Conservation (phyloP, 2,888 invertebrate species). For the Idaea aversata region DNA sequence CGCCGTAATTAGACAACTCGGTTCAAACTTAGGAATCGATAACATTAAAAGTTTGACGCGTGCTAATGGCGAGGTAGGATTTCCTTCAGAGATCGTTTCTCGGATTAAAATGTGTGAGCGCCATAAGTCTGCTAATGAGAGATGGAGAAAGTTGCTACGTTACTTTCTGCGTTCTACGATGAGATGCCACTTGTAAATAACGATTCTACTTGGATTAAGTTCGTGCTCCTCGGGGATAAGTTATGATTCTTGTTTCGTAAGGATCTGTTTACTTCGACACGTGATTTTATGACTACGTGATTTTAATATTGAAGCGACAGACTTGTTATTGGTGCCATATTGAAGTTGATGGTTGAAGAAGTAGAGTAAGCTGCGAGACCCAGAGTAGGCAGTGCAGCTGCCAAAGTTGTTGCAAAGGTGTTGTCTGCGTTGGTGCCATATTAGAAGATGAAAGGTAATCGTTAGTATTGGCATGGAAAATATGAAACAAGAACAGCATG, state of each 20-base stretch:
- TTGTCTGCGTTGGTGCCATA: background rate
- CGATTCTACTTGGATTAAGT: background rate
- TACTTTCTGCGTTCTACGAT: background rate
- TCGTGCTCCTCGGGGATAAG: background rate
- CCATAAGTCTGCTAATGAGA: slow-evolving; percentile 14
- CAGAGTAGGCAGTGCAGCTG: too few species aligned
- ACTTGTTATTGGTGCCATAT: background rate
- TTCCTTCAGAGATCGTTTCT: slow-evolving; percentile 13
- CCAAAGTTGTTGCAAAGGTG: too few species aligned
- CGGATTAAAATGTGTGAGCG: slow-evolving; percentile 19
- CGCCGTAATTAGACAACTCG: slow-evolving; percentile 47
- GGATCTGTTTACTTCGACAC: background rate
- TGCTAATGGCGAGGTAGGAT: slow-evolving; percentile 30
- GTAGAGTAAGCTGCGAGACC: too few species aligned
- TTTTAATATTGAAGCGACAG: background rate
- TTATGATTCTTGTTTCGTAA: background rate
- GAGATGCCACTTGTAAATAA: slow-evolving; percentile 1
- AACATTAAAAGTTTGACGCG: slow-evolving; percentile 49
- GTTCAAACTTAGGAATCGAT: slow-evolving; percentile 52
- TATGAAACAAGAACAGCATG: too few species aligned
- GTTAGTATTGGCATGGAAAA: too few species aligned
- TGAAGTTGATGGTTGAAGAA: too few species aligned
- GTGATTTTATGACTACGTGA: background rate
- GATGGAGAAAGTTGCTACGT: slow-evolving; percentile 13
- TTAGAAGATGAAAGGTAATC: too few species aligned